Evolutionary conservation across 2,113 vertebrate genomes (phyloP).

Genomic region (Myotis brandtii): DNA sequence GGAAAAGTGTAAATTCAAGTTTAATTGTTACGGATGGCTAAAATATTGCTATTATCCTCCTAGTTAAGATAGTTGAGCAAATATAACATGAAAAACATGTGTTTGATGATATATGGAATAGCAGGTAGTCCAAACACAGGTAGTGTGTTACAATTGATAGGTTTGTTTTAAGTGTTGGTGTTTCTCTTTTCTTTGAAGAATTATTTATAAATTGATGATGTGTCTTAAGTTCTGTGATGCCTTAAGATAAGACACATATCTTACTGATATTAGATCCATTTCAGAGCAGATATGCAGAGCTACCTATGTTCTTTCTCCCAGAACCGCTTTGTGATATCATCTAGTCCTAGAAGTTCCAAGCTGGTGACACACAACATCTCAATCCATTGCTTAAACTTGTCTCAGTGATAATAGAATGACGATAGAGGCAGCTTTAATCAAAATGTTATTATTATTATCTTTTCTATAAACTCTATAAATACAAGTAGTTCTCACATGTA

Average conservation of each 20-base stretch:
- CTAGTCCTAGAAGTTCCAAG: not conserved
- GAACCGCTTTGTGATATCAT: not conserved
- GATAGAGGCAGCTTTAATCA: not conserved
- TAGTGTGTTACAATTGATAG: not conserved
- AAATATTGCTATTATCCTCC: not conserved
- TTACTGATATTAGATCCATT: not conserved
- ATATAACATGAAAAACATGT: not conserved
- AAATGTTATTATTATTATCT: not conserved
- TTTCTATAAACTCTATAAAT: not conserved
- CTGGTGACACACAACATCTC: not conserved
- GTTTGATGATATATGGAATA: not conserved
- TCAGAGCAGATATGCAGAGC: not conserved
- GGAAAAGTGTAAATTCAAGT: not conserved
- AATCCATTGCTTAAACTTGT: not conserved
- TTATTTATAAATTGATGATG: not conserved
- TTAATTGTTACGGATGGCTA: not conserved
- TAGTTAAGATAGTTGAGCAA: not conserved
- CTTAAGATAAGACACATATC: not conserved
- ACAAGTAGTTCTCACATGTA: not conserved
- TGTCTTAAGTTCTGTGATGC: not conserved
- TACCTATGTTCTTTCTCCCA: not conserved
- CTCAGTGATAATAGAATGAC: not conserved
- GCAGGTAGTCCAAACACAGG: not conserved
- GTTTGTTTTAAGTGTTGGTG: not conserved
- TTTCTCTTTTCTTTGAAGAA: slow-evolving; percentile 15